Evolutionary conservation across 1,140 invertebrate genomes (phyloP), one percentile per base, ranked within the genome.

Genomic region (Macrotrachela quadricornifera): DNA sequence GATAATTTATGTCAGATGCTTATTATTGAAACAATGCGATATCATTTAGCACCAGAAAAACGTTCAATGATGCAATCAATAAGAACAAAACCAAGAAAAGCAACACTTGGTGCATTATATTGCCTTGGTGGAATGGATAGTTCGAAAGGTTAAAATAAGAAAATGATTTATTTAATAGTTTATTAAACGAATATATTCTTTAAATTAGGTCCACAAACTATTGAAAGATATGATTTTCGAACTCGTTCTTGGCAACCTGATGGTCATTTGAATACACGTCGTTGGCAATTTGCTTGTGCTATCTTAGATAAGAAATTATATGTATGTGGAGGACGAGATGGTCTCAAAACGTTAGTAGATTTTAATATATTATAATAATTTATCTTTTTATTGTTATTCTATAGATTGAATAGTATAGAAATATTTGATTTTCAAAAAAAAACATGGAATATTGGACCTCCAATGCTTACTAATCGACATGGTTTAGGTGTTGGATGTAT

Each of bases 1-100:
- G 76, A 80, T 60, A 65, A 72, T 14, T 75, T 76, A 56, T 85
- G 82, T 63, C 82, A 86, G 63, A 79, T 82, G 58, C 70, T 92
- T 39, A 80, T 91, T 49, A 83, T 90, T 78, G 86, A 91, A 68
- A 85, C 86, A 38, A 76, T 88, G 53, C 88, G 86, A 62, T 90
- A 86, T 75, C 85, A 88, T 67, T 69, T 90, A 14, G 65, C 90
- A 51, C 85, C 85, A 9, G 85, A 88, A 63, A 70, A 85, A 50
- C 71, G 84, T 37, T 79, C 50, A 44, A 74, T 80, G 53, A 75
- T 86, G 55, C 77, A 80, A 56, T 80, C 80, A 54, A 75, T 77
- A 42, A 75, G 85, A 59, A 88, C 84, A 3, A 78, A 79, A 57
- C 85, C 86, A 0, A 72, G 86, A 40, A 90, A 88, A 66, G 83